Percentiles rank a stretch among this genome's conserved stretches.
Evolutionary conservation across 2,113 vertebrate genomes (phyloP).

Genomic region (Salminus brasiliensis): DNA sequence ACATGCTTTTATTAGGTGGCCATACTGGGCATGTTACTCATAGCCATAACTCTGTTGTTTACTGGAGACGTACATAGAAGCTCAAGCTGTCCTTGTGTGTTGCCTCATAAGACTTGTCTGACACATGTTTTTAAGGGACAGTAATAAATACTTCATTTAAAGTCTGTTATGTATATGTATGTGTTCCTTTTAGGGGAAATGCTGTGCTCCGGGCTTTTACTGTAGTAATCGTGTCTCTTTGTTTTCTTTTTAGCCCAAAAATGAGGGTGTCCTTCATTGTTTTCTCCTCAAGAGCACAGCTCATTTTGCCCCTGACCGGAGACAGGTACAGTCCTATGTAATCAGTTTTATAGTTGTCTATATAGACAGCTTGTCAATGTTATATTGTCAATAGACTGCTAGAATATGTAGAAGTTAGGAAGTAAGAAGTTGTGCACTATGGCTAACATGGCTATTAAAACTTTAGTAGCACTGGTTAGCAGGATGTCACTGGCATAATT

Average conservation of each 20-base stretch:
- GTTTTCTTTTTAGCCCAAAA: constrained; percentile 79
- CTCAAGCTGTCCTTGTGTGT: constrained; percentile 8
- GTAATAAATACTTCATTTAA: too few species aligned
- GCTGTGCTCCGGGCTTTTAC: not conserved
- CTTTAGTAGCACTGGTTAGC: too few species aligned
- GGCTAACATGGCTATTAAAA: too few species aligned
- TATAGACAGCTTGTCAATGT: not conserved
- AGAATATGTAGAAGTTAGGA: too few species aligned
- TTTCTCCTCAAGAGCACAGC: constrained; percentile 83
- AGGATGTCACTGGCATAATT: too few species aligned
- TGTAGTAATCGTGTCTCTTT: constrained; percentile 34
- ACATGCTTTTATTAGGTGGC: constrained; percentile 58
- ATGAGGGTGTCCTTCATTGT: constrained; percentile 94
- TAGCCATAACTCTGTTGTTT: constrained; percentile 22
- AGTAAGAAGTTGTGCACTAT: too few species aligned
- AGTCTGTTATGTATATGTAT: not conserved
- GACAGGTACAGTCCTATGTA: constrained; percentile 81
- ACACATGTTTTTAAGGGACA: not conserved
- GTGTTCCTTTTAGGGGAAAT: not conserved
- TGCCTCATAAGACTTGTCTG: constrained; percentile 14
- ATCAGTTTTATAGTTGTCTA: not conserved
- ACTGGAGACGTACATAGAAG: constrained; percentile 8
- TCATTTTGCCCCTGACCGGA: constrained; percentile 89
- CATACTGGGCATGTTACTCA: constrained; percentile 29
- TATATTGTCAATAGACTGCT: too few species aligned